Base-by-base conservation (phyloP, 2,797 vertebrate species). In the Siniperca obscura region DNA sequence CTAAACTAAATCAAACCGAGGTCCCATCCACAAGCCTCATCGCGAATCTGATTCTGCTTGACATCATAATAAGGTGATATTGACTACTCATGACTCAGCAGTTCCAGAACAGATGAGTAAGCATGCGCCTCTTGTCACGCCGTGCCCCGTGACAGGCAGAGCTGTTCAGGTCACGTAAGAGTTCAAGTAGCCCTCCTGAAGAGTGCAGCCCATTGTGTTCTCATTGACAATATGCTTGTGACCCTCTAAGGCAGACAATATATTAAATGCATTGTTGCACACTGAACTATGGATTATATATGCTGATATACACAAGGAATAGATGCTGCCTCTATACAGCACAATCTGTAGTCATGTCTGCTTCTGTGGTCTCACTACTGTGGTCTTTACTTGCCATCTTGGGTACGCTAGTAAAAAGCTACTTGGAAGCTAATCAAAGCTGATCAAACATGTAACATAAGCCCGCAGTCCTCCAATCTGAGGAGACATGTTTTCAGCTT, bases 1-100 rank as follows among this genome's bases (percentile, higher is more conserved):
- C 82, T 74, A 83, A 87, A 80, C 89, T 92, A 92, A 93, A 92
- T 94, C 90, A 92, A 89, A 91, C 78, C 65, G 50, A 86, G 86
- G 84, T 73, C 83, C 83, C 78, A 57, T 78, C 83, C 79, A 42
- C 62, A 38, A 76, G 81, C 87, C 73, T 67, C 77, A 19, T 76
- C 55, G 22, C 38, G 2, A 83, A 83, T 80, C 82, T 46, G 86
- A 90, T 80, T 89, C 70, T 6, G 70, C 86, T 86, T 82, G 88
- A 91, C 88, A 85, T 89, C 85, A 82, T 87, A 90, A 91, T 87
- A 86, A 90, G 88, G 82, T 85, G 87, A 91, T 92, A 89, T 89
- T 86, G 87, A 91, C 86, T 76, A 87, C 78, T 64, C 70, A 52
- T 89, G 91, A 93, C 87, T 93, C 91, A 86, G 87, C 89, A 78